A percentile compares a stretch with the other conserved stretches of the same genome.
phyloP scores from a whole-genome alignment of 1,140 invertebrate genomes.

The Linepithema humile region DNA sequence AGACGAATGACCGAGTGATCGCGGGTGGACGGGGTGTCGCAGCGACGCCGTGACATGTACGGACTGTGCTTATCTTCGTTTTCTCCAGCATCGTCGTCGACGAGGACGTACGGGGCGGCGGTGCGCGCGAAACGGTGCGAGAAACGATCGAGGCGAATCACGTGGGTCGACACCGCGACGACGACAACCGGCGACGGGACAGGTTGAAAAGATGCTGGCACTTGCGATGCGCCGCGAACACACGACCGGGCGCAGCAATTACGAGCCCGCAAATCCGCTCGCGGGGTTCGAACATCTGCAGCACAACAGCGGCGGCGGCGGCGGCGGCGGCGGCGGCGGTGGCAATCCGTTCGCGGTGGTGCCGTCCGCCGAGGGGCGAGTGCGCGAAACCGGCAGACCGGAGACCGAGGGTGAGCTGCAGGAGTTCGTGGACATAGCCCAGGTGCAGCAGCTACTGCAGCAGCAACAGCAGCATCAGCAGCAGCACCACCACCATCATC shows the following conservation, averaged over 20 bases:
- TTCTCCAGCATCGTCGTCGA: constrained; percentile 60
- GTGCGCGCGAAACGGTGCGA: neutral
- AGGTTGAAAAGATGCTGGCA: constrained; percentile 83
- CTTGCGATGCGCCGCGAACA: constrained; percentile 84
- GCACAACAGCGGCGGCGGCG: constrained; percentile 72
- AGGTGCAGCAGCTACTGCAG: constrained; percentile 80
- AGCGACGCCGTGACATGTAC: constrained; percentile 73
- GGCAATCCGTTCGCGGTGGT: constrained; percentile 76
- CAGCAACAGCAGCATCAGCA: constrained; percentile 79
- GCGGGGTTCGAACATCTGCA: constrained; percentile 81
- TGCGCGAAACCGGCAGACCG: constrained; percentile 72
- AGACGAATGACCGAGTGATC: constrained; percentile 8
- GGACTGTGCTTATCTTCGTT: constrained; percentile 33
- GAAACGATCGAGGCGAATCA: constrained; percentile 45
- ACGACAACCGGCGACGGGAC: constrained; percentile 71
- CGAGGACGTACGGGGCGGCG: constrained; percentile 56
- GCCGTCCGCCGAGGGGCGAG: constrained; percentile 67
- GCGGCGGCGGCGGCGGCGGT: constrained; percentile 61
- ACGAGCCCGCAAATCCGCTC: constrained; percentile 80
- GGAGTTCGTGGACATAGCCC: constrained; percentile 82
- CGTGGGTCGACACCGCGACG: constrained; percentile 67
- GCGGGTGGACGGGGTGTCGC: constrained; percentile 20
- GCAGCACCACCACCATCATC: constrained; percentile 72
- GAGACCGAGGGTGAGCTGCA: constrained; percentile 80
- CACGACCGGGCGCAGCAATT: constrained; percentile 81